Base-by-base conservation (phyloP, 92 coral and sea anemone genomes). In the Porites cylindrica region DNA sequence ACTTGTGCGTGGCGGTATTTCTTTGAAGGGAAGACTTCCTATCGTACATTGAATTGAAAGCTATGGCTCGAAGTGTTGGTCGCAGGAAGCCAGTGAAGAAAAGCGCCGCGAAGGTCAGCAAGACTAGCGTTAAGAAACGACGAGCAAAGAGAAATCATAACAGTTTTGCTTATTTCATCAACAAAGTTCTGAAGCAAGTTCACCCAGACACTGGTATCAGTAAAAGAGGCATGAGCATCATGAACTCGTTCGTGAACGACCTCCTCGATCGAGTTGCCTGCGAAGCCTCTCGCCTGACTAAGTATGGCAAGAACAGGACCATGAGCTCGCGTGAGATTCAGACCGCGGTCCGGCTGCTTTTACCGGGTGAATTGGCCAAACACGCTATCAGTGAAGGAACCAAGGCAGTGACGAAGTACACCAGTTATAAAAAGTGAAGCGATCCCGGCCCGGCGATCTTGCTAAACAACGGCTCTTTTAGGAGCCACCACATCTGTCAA, bases 371-470 rank as follows among this genome's bases (percentile, higher is more conserved):
- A 60, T 89, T 95, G 88, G 98, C 98, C 75, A 96, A 96, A 75
- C 98, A 96, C 93, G 97, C 98, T 4, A 91, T 95, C 81, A 95
- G 98, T 61, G 98, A 95, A 80, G 98, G 98, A 70, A 95, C 98
- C 83, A 95, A 95, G 81, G 98, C 98, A 24, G 98, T 95, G 80
- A 93, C 96, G 77, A 95, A 95, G 85, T 95, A 87, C 96, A 95
- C 96, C 13, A 91, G 96, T 86, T 85, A 93, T 91, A 93, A 8
- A 2, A 10, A 95, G 87, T 96, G 81, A 90, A 88, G 52, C 67
- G 78, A 24, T 51, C 23, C 70, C 21, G 24, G 24, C 32, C 32
- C 32, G 32, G 32, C 32, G 32, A 29, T 1, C 32, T 29, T 2
- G 4, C 4, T 2, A 83, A 51, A 84, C 71, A 71, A 85, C 90